Conservation (phyloP, 2,888 invertebrate species). For the Leucophenga maculata region DNA sequence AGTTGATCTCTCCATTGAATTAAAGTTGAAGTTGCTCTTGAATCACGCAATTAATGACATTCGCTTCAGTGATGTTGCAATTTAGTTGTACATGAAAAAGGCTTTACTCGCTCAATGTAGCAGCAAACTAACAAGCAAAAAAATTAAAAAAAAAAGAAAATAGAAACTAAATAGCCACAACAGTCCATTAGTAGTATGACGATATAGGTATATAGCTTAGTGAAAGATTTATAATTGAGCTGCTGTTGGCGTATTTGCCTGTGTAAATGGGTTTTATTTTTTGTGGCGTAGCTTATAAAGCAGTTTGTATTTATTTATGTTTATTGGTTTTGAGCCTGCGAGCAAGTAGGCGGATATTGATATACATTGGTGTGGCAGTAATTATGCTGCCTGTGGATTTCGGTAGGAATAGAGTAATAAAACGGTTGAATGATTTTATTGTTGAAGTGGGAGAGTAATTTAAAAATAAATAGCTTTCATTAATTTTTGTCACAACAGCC, state of each 20-base stretch:
- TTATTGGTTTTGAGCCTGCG: not conserved
- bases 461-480: no score
- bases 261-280: not conserved
- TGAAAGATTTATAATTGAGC: constrained; percentile 19
- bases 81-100: constrained; percentile 25
- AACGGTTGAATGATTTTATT: no score
- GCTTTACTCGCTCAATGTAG: constrained; percentile 4
- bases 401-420: no score
- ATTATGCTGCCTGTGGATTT: not conserved
- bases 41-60: constrained; percentile 28
- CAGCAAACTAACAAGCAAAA: not conserved
- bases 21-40: constrained; percentile 22
- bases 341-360: not conserved
- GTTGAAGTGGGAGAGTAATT: no score
- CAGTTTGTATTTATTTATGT: constrained; percentile 10
- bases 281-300: constrained; percentile 20
- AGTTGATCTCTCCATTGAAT: constrained; percentile 36
- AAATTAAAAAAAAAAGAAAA: constrained; percentile 3
- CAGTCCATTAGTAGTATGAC: not conserved
- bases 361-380: not conserved
- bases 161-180: not conserved
- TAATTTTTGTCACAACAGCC: no score
- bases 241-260: no score
- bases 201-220: not conserved
- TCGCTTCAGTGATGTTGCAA: constrained; percentile 41